Conservation (phyloP, 2,888 invertebrate species). For the Drosophila stalkeri region DNA sequence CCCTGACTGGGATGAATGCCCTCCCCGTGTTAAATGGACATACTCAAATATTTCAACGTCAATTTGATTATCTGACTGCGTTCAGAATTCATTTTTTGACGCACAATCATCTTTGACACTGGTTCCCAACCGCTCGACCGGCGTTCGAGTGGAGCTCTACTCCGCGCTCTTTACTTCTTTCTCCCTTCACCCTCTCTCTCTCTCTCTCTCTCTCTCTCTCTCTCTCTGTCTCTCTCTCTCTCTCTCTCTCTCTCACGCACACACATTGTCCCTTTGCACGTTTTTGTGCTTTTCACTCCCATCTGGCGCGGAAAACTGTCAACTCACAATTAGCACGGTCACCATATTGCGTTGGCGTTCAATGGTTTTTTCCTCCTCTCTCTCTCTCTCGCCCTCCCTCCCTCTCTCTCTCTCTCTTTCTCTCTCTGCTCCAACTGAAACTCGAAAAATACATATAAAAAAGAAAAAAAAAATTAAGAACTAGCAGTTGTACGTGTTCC, state of each 20-base stretch:
- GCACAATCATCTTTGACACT: conserved; percentile 18
- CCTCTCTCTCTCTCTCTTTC: not conserved
- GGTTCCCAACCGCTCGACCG: not conserved
- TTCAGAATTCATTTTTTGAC: conserved; percentile 18
- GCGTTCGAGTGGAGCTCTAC: not conserved
- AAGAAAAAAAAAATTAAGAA: not conserved
- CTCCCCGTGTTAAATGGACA: not conserved
- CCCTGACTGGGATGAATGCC: not conserved
- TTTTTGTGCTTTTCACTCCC: conserved; percentile 8
- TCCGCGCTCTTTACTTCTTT: too few relatives aligned
- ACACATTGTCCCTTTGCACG: not conserved
- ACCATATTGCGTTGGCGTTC: conserved; percentile 39
- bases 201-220: not conserved
- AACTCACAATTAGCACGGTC: conserved; percentile 66
- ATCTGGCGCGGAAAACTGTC: conserved; percentile 39
- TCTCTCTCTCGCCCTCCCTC: not conserved
- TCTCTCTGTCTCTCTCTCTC: too few relatives aligned
- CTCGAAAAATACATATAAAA: not conserved
- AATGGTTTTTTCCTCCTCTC: conserved; percentile 9
- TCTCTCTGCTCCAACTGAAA: not conserved
- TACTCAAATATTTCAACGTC: conserved; percentile 19
- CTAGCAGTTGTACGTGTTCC: conserved; percentile 8
- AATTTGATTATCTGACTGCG: conserved; percentile 35
- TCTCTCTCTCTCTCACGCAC: not conserved
- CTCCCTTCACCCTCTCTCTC: not conserved